Percentiles rank a stretch among this genome's conserved stretches.
Evolutionary conservation across 1,140 invertebrate species (phyloP).

Genomic region (Drosophila sturtevanti): DNA sequence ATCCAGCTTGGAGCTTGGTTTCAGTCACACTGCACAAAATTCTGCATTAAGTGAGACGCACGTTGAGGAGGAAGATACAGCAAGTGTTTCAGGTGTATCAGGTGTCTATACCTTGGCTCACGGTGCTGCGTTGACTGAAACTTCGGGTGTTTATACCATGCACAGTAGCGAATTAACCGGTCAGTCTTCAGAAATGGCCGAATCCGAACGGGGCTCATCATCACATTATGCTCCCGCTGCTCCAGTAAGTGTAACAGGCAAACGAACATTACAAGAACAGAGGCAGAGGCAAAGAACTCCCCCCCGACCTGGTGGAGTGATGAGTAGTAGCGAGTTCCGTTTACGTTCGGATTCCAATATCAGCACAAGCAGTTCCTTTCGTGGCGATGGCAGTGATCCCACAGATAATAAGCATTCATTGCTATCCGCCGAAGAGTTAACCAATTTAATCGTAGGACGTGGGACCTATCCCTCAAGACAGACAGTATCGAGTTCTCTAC

Average conservation of each 20-base stretch:
- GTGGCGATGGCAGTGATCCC: slow-evolving; percentile 93
- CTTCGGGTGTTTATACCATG: slow-evolving; percentile 90
- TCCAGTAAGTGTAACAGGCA: background rate
- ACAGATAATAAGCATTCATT: slow-evolving; percentile 89
- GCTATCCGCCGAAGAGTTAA: slow-evolving; percentile 90
- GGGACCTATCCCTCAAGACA: slow-evolving; percentile 90
- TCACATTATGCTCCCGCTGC: slow-evolving; percentile 84
- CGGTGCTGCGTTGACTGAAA: slow-evolving; percentile 87
- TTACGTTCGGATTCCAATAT: slow-evolving; percentile 89
- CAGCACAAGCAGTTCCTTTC: slow-evolving; percentile 89
- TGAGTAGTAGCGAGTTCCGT: slow-evolving; percentile 83
- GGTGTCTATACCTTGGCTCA: slow-evolving; percentile 84
- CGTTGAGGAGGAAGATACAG: slow-evolving; percentile 84
- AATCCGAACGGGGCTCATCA: slow-evolving; percentile 83
- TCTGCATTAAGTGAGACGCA: slow-evolving; percentile 88
- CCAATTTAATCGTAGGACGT: slow-evolving; percentile 90
- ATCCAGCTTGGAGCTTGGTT: slow-evolving; percentile 90
- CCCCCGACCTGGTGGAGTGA: slow-evolving; percentile 73
- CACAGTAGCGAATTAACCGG: slow-evolving; percentile 87
- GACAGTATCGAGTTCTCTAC: slow-evolving; percentile 91
- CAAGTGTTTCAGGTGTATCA: slow-evolving; percentile 79
- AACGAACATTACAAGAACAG: background rate
- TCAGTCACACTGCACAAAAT: slow-evolving; percentile 92
- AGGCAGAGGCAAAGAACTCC: slow-evolving; percentile 61
- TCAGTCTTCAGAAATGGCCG: slow-evolving; percentile 80